phyloP scores from a whole-genome alignment of 2,797 vertebrate genomes.

The Poeciliopsis gracilis region DNA sequence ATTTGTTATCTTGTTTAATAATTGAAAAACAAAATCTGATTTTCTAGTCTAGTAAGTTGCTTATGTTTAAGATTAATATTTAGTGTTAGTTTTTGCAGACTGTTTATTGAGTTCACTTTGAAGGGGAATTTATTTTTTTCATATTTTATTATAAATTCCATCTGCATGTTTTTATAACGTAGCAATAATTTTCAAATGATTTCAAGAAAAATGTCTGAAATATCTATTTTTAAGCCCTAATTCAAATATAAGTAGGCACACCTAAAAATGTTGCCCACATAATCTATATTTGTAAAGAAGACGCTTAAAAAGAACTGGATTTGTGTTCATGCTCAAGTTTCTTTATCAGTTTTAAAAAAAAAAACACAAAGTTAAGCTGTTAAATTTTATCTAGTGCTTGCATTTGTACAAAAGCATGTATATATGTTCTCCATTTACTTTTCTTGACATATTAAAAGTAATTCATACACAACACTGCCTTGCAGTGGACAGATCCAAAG shows the following conservation, averaged over 20 bases:
- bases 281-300: neutral
- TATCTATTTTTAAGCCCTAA: neutral
- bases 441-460: conserved; percentile 40
- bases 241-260: neutral
- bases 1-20: neutral
- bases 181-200: neutral
- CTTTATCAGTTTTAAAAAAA: neutral
- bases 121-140: neutral
- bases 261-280: neutral
- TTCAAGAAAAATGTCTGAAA: neutral
- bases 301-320: neutral
- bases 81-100: neutral
- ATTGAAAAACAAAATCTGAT: neutral
- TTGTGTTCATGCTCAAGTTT: neutral
- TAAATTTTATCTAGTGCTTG: neutral
- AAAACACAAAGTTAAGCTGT: neutral
- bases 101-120: neutral
- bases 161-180: neutral
- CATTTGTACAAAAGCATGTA: neutral
- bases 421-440: conserved; percentile 14
- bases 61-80: neutral
- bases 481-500: conserved; percentile 61
- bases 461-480: conserved; percentile 71
- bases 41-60: neutral
- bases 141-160: neutral